Conservation (phyloP, 1,140 invertebrate genomes). For the Drosophila pruinosa region DNA sequence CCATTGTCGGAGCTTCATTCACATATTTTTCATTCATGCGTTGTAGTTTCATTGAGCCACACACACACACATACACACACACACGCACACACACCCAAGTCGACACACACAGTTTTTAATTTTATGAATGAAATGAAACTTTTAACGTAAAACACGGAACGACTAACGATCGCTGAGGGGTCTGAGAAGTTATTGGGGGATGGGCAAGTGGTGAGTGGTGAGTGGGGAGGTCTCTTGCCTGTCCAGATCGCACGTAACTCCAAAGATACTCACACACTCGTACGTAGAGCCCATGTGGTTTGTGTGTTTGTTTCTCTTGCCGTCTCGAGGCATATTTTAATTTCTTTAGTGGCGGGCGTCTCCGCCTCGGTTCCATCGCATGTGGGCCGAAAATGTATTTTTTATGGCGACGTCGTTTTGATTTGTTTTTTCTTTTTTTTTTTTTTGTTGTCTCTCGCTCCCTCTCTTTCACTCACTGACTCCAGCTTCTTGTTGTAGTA, state of each 20-base stretch:
- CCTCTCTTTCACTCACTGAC: neutral
- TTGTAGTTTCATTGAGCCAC: conserved; percentile 70
- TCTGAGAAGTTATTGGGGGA: neutral
- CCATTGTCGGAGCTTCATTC: conserved; percentile 52
- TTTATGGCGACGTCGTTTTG: conserved; percentile 71
- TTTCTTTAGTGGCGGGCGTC: conserved; percentile 61
- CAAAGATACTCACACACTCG: conserved; percentile 17
- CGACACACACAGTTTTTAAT: conserved; percentile 33
- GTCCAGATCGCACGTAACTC: conserved; percentile 61
- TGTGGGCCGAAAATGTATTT: conserved; percentile 78
- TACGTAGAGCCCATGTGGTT: conserved; percentile 11
- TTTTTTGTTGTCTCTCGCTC: neutral
- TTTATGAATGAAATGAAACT: conserved; percentile 79
- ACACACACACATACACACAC: conserved; percentile 15
- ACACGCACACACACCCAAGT: conserved; percentile 10
- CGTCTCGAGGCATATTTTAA: conserved; percentile 73
- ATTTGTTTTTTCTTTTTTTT: conserved; percentile 24
- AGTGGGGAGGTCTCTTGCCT: neutral
- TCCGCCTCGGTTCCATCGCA: conserved; percentile 55
- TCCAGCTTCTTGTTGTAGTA: conserved; percentile 34
- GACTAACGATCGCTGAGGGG: neutral
- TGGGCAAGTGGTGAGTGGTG: neutral
- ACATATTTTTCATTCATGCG: conserved; percentile 72
- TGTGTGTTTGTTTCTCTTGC: conserved; percentile 24
- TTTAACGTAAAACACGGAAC: conserved; percentile 71